Base-by-base conservation (phyloP, 2,888 invertebrate species). In the Dexiosoma caninum region DNA sequence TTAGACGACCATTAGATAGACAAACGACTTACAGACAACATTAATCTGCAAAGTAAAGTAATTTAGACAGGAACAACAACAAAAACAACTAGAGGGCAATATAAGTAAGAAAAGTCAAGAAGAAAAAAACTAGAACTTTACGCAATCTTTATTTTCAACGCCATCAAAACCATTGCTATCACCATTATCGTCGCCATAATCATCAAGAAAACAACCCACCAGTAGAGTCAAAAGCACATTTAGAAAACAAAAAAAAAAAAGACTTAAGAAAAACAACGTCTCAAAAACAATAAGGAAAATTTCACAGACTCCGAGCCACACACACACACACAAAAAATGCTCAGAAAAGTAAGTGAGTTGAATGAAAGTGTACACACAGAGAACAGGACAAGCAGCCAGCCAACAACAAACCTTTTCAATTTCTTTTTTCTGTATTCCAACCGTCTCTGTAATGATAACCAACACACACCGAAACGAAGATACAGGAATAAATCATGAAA, bases 151-250 rank as follows among this genome's bases (percentile, higher is more conserved):
- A 86, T 88, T 88, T 88, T 87, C 85, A 87, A 85, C 88, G 86
- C 87, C 87, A 88, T 88, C 87, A 88, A 87, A 88, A 84, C 88
- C 88, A 88, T 88, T 86, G 86, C 88, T 88, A 88, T 88, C 89
- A 89, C 87, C 88, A 89, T 88, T 88, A 89, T 89, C 89, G 85
- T 88, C 87, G 87, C 88, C 88, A 88, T 88, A 88, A 88, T 87
- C 89, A 88, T 88, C 88, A 88, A 86, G 86, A 84, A 86, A 88
- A 88, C 88, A 87, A 88, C 89, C 89, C 88, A 88, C 88, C 88
- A 87, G 89, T 88, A 87, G 88, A 85, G 85, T 83, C 83, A 82
- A 80, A 74, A 76, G 78, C 81, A 82, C 42, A 55, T n/a, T n/a
- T n/a, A n/a, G n/a, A n/a, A n/a, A n/a, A n/a, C 27, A 27, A 64